A percentile compares a stretch with the other conserved stretches of the same genome.
Conservation (phyloP, 2,888 invertebrate genomes). For the Nemotelus nigrinus region DNA sequence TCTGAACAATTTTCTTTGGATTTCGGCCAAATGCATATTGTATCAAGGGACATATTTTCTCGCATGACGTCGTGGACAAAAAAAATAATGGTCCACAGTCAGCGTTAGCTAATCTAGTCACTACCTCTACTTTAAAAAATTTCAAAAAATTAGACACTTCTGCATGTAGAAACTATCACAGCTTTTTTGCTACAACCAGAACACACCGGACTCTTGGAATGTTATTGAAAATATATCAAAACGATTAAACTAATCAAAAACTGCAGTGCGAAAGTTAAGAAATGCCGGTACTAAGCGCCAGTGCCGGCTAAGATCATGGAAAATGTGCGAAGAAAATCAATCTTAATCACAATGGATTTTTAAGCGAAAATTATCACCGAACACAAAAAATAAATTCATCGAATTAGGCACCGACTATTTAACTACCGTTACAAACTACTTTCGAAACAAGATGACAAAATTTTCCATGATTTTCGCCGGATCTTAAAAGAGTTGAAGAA, state of each 20-base stretch:
- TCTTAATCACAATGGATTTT: slow-evolving; percentile 15
- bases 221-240: not conserved
- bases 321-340: slow-evolving; percentile 20
- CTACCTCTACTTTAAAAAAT: slow-evolving; percentile 6
- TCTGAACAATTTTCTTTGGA: slow-evolving; percentile 27
- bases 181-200: slow-evolving; percentile 19
- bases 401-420: slow-evolving; percentile 33
- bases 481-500: slow-evolving; percentile 57
- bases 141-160: slow-evolving; percentile 16
- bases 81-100: not conserved
- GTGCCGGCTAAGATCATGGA: slow-evolving; percentile 38
- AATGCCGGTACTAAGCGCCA: slow-evolving; percentile 11
- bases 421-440: slow-evolving; percentile 34
- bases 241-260: not conserved
- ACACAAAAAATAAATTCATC: slow-evolving; percentile 34
- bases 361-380: slow-evolving; percentile 2
- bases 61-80: slow-evolving; percentile 12
- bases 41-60: slow-evolving; percentile 31
- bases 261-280: slow-evolving; percentile 1
- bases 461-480: slow-evolving; percentile 51
- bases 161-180: slow-evolving; percentile 29
- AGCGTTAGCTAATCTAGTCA: not conserved
- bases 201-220: not conserved
- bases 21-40: slow-evolving; percentile 37
- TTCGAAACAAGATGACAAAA: slow-evolving; percentile 21